Base-by-base conservation (phyloP, 2,797 vertebrate genomes). In the Acrocephalus scirpaceus region DNA sequence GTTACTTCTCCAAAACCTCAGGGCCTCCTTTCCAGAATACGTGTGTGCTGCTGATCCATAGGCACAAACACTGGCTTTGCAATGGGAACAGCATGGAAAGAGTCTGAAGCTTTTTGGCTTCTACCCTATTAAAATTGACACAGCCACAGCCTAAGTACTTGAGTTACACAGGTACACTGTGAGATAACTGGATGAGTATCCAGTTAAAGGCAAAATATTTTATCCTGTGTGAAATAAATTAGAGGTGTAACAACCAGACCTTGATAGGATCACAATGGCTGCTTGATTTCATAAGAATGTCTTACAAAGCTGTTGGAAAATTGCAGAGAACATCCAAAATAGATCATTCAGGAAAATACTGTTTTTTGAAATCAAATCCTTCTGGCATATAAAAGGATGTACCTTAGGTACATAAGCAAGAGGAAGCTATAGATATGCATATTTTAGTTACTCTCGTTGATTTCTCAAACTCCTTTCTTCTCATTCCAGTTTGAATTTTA, bases 11-110 rank as follows among this genome's bases (percentile, higher is more conserved):
- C 25, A 73, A 48, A 78, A 47, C 17, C 25, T 22, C 13, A n/a
- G 38, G 38, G 74, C 6, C 32, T 81, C 14, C 26, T 91, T 78
- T 86, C 10, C 21, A 61, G 44, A 40, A 20, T 11, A 1, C 21
- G 21, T 0, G 1, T 0, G 0, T 19, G 13, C 15, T 60, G 48
- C 69, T 86, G 65, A 92, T 13, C 18, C 20, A 13, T 13, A 56
- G 67, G 45, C 22, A 48, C 8, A 54, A 86, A 51, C 21, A 14
- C 6, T 66, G 48, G 20, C 21, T 92, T 79, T 10, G 45, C 36
- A 80, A 23, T 21, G 32, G n/a, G 18, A 73, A 20, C 29, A 74
- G 30, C 19, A 44, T 10, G 51, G 51, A 60, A 90, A n/a, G 20
- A 76, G 5, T 50, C 34, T 50, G 56, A 61, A 84, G 20, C 25